Conservation (phyloP, 2,888 invertebrate genomes). For the Cheilosia variabilis region DNA sequence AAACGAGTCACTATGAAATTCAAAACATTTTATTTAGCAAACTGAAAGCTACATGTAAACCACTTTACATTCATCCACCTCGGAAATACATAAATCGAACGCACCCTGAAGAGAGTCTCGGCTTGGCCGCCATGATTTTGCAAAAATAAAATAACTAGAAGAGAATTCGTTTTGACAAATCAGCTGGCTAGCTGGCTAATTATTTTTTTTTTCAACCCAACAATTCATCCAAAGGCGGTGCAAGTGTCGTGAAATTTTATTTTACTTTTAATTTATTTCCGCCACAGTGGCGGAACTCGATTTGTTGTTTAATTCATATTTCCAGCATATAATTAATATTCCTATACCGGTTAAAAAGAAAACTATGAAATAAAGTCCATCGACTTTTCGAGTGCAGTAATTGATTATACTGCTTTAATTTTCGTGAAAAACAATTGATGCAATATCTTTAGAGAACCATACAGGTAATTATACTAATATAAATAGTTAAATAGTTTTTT, state of each 20-base stretch:
- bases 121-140: not conserved
- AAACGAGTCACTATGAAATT: too few relatives aligned
- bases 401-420: not conserved
- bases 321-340: not conserved
- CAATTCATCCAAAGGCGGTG: not conserved
- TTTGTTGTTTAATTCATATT: slow-evolving; percentile 25
- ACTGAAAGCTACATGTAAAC: too few relatives aligned
- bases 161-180: slow-evolving; percentile 11
- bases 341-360: not conserved
- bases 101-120: not conserved
- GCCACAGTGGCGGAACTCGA: not conserved
- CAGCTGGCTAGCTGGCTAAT: not conserved
- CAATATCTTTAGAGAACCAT: slow-evolving; percentile 2
- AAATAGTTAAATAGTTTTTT: slow-evolving; percentile 23
- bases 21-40: too few relatives aligned
- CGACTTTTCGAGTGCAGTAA: slow-evolving; percentile 9
- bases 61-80: too few relatives aligned
- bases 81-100: too few relatives aligned
- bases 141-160: not conserved
- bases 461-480: slow-evolving; percentile 19
- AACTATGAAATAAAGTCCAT: slow-evolving; percentile 35
- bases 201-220: not conserved
- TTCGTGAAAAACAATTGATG: not conserved
- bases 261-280: slow-evolving; percentile 1
- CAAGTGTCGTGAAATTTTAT: not conserved